Percentiles rank a stretch among this genome's conserved stretches.
These are phyloP conservation scores for Neotoma lepida DNA, from an alignment of 2,113 vertebrate genomes.

Conservation along the genomic window DNA sequence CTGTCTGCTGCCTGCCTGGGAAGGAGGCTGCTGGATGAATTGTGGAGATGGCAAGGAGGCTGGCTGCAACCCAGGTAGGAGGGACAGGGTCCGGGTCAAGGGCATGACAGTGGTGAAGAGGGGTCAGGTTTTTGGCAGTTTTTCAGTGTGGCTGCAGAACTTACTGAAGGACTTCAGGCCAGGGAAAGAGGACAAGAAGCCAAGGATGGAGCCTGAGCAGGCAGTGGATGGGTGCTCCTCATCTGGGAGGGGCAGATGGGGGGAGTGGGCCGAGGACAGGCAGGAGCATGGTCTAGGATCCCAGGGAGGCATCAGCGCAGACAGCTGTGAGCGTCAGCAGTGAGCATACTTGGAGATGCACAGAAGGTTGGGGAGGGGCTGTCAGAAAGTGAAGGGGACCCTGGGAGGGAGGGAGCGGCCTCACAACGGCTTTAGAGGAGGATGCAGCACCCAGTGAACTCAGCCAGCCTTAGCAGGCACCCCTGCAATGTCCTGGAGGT, in stretches of 20 bases:
- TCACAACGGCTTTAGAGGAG: rapidly evolving
- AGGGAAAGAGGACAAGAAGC: not conserved
- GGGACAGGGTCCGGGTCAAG: not conserved
- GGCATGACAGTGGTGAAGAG: not conserved
- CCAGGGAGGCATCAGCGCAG: not conserved
- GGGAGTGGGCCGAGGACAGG: rapidly evolving
- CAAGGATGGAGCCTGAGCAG: not conserved
- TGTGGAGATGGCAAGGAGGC: not conserved
- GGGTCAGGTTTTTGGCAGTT: not conserved
- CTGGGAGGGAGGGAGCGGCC: not conserved
- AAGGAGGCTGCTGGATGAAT: not conserved
- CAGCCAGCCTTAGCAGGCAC: not conserved
- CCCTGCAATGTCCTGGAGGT: not conserved
- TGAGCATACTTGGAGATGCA: rapidly evolving
- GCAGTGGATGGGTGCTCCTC: not conserved
- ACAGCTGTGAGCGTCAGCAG: not conserved
- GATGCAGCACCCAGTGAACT: not conserved
- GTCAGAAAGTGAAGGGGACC: no score
- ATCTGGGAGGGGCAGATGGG: not conserved
- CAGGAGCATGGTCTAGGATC: not conserved
- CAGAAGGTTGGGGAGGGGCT: not conserved
- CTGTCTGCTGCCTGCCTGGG: not conserved
- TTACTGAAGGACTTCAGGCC: not conserved
- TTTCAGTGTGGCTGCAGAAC: not conserved
- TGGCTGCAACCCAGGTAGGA: not conserved